Base-by-base conservation (phyloP, 2,888 invertebrate genomes). In the Drosophila robusta region DNA sequence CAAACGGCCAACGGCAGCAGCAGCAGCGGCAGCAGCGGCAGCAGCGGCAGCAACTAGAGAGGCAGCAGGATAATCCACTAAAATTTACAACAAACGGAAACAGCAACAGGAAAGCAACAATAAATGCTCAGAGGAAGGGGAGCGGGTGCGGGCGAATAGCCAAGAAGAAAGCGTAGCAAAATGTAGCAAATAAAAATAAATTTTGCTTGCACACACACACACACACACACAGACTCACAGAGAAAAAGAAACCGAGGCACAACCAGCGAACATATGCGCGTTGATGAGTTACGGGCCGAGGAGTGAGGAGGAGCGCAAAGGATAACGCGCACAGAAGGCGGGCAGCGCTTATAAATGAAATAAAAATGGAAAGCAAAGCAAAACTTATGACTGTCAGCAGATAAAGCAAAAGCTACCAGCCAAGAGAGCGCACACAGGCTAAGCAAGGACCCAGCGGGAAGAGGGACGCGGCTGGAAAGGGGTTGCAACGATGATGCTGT, bases 61-160 rank as follows among this genome's bases (percentile, higher is more conserved):
- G 65, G 68, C 74, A 71, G 71, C 81, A 89, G 89, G 88, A 89
- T 89, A 89, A 90, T 87, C 90, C 87, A 83, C 76, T 78, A 75
- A 85, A 90, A 89, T 90, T 90, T 89, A 89, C 86, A 78, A 80
- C 89, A 90, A 90, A 84, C 90, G 90, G 90, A 90, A 87, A 86
- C 76, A 87, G 82, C 83, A 80, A 85, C 80, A 87, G 83, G 89
- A 89, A 85, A 81, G 80, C 78, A 75, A 78, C 69, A 76, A 80
- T 75, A 73, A 77, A 68, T 52, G 64, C 61, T 47, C 60, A 52
- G 32, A 54, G 32, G 42, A 9, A 38, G 9, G 29, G 42, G 11
- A 2, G 34, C 16, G 32, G 0, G 32, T 0, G 39, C 11, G 3
- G 9, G 9, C n/a, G 9, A 11, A 11, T 32, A 11, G 32, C 32